phyloP scores from a whole-genome alignment of 2,888 invertebrate species.

The Ophion ventricosus region DNA sequence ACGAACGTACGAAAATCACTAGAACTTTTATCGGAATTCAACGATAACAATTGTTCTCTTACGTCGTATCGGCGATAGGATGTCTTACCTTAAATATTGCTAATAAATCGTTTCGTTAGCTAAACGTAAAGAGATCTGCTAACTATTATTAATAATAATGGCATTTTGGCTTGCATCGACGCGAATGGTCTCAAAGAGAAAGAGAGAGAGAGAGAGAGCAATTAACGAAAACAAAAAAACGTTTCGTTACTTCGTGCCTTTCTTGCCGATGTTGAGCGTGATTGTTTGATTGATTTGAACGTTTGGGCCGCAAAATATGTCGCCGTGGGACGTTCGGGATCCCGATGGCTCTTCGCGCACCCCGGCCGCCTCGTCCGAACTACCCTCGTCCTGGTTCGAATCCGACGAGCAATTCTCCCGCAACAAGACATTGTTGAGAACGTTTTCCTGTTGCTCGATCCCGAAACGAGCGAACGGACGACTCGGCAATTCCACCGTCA shows the following conservation, averaged over 20 bases:
- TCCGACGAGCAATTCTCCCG: constrained; percentile 65
- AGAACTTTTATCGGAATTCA: constrained; percentile 35
- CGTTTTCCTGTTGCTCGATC: constrained; percentile 74
- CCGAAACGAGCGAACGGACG: constrained; percentile 71
- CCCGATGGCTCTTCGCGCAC: constrained; percentile 41
- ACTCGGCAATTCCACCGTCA: constrained; percentile 68
- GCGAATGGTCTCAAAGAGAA: neutral
- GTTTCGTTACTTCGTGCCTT: constrained; percentile 44
- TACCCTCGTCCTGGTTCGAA: constrained; percentile 54
- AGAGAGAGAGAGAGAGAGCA: constrained; percentile 2
- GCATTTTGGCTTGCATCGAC: constrained; percentile 50
- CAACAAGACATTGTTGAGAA: constrained; percentile 68
- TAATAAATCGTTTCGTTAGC: constrained; percentile 11
- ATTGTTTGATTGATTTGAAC: constrained; percentile 69
- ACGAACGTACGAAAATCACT: constrained; percentile 16
- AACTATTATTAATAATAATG: constrained; percentile 26
- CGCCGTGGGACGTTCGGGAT: constrained; percentile 51
- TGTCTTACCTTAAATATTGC: constrained; percentile 22
- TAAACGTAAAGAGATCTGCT: constrained; percentile 37
- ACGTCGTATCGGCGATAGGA: constrained; percentile 4
- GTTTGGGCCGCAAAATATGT: constrained; percentile 63
- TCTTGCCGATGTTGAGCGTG: constrained; percentile 62
- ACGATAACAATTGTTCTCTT: constrained; percentile 23
- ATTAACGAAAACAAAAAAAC: neutral
- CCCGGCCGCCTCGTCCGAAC: constrained; percentile 51